A percentile compares a stretch with the other conserved stretches of the same genome.
phyloP scores from a whole-genome alignment of 2,797 vertebrate genomes.

The Manis crassicaudata region DNA sequence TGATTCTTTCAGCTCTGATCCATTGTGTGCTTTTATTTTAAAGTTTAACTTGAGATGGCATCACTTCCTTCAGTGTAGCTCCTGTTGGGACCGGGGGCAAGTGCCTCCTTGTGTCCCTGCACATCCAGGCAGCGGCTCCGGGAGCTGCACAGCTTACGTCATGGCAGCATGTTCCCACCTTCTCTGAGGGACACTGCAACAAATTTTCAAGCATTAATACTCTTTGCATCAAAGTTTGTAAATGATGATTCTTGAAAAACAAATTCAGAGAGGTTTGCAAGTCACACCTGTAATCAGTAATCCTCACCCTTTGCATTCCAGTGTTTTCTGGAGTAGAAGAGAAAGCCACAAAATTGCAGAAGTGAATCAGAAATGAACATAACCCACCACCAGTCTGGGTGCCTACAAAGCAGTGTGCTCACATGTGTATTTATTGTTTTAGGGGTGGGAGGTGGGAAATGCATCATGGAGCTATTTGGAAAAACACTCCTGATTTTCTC shows the following conservation, averaged over 20 bases:
- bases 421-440: background rate
- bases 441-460: background rate
- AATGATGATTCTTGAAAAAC: slow-evolving; percentile 13
- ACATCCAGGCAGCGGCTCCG: background rate
- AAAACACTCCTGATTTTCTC: slow-evolving; percentile 16
- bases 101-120: background rate
- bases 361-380: slow-evolving; percentile 8
- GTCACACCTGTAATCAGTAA: background rate
- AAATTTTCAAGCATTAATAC: background rate
- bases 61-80: background rate
- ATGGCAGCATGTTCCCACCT: background rate
- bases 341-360: background rate
- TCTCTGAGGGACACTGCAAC: background rate
- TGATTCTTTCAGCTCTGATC: background rate
- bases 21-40: background rate
- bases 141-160: background rate
- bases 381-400: background rate
- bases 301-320: background rate
- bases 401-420: background rate
- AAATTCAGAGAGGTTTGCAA: background rate
- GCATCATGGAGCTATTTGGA: background rate
- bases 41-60: background rate
- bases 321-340: background rate
- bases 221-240: background rate
- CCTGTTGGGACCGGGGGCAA: background rate